Percentiles rank a stretch among this genome's conserved stretches.
Evolutionary conservation across 1,140 invertebrate genomes (phyloP).

Genomic region (Sarcophaga bullata): DNA sequence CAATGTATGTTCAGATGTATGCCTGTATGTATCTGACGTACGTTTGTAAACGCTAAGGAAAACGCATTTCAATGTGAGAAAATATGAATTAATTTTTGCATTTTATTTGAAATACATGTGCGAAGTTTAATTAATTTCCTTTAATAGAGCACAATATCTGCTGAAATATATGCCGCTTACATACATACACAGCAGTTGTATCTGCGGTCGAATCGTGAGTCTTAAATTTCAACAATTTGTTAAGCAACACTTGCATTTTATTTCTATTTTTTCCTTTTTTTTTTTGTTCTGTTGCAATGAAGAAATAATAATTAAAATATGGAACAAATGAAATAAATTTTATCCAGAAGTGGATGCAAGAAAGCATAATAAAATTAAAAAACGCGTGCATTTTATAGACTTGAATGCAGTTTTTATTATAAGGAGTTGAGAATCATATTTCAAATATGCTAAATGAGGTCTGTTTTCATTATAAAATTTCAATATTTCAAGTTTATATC

Average conservation of each 20-base stretch:
- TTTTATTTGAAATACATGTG: too few species aligned
- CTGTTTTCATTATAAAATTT: not conserved
- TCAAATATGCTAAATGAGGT: not conserved
- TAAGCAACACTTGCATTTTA: conserved; percentile 37
- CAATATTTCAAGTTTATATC: too few species aligned
- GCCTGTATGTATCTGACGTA: too few species aligned
- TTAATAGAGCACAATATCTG: not conserved
- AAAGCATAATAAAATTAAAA: not conserved
- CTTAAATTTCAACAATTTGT: conserved; percentile 42
- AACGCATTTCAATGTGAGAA: too few species aligned
- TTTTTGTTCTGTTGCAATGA: not conserved
- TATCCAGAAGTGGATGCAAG: not conserved
- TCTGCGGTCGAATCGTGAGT: conserved; percentile 19
- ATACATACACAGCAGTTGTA: not conserved
- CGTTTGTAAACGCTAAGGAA: too few species aligned
- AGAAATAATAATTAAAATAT: not conserved
- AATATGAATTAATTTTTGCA: too few species aligned
- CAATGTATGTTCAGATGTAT: too few species aligned
- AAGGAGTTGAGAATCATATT: conserved; percentile 12
- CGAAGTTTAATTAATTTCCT: not conserved
- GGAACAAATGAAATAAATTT: not conserved
- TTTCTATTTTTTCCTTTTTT: not conserved
- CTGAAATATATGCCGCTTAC: not conserved
- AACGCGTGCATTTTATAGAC: conserved; percentile 33
- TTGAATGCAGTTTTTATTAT: not conserved